These are phyloP conservation scores for Helostoma temminkii DNA, from an alignment of 2,797 vertebrate genomes.

Conservation along the genomic window DNA sequence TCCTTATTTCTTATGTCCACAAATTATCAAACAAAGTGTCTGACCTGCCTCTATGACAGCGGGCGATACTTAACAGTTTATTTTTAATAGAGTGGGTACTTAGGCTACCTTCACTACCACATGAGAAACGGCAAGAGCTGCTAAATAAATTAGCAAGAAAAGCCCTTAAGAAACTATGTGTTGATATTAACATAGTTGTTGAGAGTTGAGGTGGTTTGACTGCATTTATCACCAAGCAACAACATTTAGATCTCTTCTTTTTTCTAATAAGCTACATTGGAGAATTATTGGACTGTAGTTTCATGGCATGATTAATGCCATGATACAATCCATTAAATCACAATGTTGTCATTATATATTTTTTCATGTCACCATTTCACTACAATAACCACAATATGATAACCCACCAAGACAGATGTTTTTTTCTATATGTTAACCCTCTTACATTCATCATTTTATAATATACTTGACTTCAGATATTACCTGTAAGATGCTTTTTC, in stretches of 20 bases:
- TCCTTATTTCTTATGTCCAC: constrained; percentile 27
- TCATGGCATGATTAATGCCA: constrained; percentile 29
- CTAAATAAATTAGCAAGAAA: constrained; percentile 18
- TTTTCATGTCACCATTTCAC: constrained; percentile 11
- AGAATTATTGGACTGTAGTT: constrained; percentile 37
- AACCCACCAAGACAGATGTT: constrained; percentile 1
- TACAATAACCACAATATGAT: constrained; percentile 27
- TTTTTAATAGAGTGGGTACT: constrained; percentile 24
- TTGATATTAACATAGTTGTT: constrained; percentile 1
- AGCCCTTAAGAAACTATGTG: constrained; percentile 1
- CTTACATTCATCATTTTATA: background rate
- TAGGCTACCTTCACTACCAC: background rate
- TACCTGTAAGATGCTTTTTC: background rate
- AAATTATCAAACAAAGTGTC: constrained; percentile 22
- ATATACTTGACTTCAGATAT: background rate
- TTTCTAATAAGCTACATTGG: constrained; percentile 27
- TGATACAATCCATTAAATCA: constrained; percentile 44
- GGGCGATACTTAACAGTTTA: constrained; percentile 34
- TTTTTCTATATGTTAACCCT: constrained; percentile 4
- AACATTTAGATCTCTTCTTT: background rate
- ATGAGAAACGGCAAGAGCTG: constrained; percentile 9
- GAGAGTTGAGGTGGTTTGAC: constrained; percentile 1
- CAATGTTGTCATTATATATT: constrained; percentile 24
- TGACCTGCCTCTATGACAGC: constrained; percentile 37
- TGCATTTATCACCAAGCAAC: constrained; percentile 16